Evolutionary conservation across 35 echinoderm and acorn worm genomes (phyloP), one percentile per base, ranked within the genome.

Genomic region (Holothuria glaberrima): DNA sequence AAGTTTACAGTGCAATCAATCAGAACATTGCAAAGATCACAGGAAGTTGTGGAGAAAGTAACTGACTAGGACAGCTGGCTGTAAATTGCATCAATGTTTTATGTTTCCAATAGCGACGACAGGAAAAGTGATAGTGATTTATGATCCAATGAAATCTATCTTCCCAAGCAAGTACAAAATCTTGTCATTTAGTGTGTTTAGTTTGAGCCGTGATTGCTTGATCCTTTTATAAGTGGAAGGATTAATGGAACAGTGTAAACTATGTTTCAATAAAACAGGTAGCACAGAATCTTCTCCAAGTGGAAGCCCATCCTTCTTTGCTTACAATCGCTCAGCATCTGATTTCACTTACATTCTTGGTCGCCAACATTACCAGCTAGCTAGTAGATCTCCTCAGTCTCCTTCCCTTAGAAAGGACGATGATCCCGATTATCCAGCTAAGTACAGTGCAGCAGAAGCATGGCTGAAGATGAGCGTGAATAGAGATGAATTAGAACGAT

Each of bases 281-380:
- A 95, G 90, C 31, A 84, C 93, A 48, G 96, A 98, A 59, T 92
- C 90, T 6, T 98, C 96, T 21, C 96, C 96, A 17, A 93, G 88
- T 80, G 92, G 96, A 5, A 95, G 93, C 18, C 96, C 96, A 20
- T 98, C 96, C 17, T 98, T 90, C 59, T 98, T 94, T 80, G 82
- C 96, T 4, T 95, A 95, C 80, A 98, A 95, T 57, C 90, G 96
- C 17, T 93, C 96, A 34, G 93, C 93, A 22, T 88, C 93, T 6
- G 96, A 98, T 66, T 98, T 94, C 88, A 98, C 90, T 9, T 91
- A 91, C 21, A 70, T 98, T 19, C 58, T 98, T 44, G 72, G 96
- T n/a, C 92, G 92, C 59, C 94, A 94, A 65, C 96, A 98, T 66
- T 98, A 98, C 91, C 96, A 98, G 91, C 57, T 98, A 58, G 93